A percentile compares a stretch with the other conserved stretches of the same genome.
Conservation (phyloP, 2,797 vertebrate species). For the Lacerta viridis region DNA sequence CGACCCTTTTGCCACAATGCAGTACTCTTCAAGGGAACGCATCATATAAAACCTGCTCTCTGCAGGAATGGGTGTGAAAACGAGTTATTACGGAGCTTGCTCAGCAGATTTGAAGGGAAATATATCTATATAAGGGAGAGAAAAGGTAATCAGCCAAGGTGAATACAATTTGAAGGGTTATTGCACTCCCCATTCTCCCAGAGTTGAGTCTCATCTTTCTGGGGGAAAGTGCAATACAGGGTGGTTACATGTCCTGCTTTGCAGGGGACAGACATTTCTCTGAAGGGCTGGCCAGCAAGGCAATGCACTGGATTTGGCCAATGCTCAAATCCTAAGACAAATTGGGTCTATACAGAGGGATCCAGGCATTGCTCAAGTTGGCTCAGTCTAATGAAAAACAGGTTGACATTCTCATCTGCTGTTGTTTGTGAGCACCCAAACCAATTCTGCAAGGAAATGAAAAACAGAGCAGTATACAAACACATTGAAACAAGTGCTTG, state of each 20-base stretch:
- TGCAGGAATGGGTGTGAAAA: not conserved
- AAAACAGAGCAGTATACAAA: not conserved
- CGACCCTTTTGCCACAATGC: too few species aligned
- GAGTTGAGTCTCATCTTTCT: not conserved
- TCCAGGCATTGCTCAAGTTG: not conserved
- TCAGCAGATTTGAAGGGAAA: conserved; percentile 18
- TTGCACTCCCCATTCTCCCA: conserved; percentile 43
- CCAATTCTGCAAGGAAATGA: not conserved
- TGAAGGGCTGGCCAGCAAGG: not conserved
- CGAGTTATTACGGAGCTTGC: not conserved
- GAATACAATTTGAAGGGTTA: conserved; percentile 33
- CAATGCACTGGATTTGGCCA: too few species aligned
- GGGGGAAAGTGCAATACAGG: conserved; percentile 28
- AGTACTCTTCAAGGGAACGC: rapidly evolving
- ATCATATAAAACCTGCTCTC: not conserved
- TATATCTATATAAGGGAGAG: not conserved
- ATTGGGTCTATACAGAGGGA: too few species aligned
- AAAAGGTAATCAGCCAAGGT: conserved; percentile 36
- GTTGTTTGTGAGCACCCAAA: not conserved
- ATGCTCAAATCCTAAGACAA: too few species aligned
- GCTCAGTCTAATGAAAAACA: not conserved
- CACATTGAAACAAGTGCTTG: not conserved
- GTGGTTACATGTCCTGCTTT: too few species aligned
- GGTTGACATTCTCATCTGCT: not conserved
- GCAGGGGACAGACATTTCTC: too few species aligned